phyloP scores from a whole-genome alignment of 2,888 invertebrate species.

The Yponomeuta sedellus region DNA sequence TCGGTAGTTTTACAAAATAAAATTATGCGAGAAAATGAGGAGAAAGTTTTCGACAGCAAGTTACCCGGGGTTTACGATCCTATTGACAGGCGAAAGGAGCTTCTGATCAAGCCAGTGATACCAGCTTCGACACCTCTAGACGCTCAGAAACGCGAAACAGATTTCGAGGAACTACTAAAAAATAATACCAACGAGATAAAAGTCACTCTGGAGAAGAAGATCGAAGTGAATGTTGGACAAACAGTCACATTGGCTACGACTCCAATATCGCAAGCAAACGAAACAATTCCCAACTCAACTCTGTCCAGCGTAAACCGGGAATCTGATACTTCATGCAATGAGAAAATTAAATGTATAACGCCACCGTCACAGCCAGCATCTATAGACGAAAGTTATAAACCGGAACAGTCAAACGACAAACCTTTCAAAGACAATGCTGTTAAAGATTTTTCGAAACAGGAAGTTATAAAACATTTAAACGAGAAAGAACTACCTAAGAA shows the following conservation, averaged over 20 bases:
- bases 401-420: not conserved
- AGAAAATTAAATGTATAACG: conserved; percentile 16
- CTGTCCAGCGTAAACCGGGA: not conserved
- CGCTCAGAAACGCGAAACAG: conserved; percentile 59
- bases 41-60: conserved; percentile 26
- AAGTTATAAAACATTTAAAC: not conserved
- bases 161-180: conserved; percentile 69
- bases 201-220: conserved; percentile 59
- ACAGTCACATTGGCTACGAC: conserved; percentile 42
- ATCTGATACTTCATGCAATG: not conserved
- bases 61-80: conserved; percentile 24
- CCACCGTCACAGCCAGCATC: not conserved
- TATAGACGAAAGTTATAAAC: not conserved
- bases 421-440: not conserved
- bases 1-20: conserved; percentile 28
- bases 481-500: not conserved
- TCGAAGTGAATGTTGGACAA: conserved; percentile 62
- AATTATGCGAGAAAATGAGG: conserved; percentile 25
- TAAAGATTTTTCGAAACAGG: not conserved
- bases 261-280: conserved; percentile 16
- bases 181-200: conserved; percentile 71
- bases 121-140: conserved; percentile 27
- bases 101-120: conserved; percentile 22
- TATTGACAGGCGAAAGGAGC: conserved; percentile 33
- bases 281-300: not conserved